Evolutionary conservation across 1,140 invertebrate genomes (phyloP).

Genomic region (Ericerus pela): DNA sequence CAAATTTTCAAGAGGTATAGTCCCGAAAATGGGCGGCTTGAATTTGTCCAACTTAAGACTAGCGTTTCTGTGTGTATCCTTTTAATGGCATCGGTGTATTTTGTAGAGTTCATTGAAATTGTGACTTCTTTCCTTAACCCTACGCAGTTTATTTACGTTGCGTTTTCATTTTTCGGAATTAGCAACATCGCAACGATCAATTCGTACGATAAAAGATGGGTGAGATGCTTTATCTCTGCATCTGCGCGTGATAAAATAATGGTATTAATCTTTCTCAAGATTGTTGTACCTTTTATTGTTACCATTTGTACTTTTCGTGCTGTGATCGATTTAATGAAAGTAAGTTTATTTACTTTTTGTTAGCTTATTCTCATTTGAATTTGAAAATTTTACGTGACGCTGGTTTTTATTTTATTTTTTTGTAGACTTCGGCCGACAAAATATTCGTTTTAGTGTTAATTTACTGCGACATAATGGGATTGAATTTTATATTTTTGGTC

Average conservation of each 20-base stretch:
- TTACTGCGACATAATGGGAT: slow-evolving; percentile 71
- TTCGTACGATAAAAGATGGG: slow-evolving; percentile 85
- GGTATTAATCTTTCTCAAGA: slow-evolving; percentile 69
- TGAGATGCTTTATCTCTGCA: slow-evolving; percentile 75
- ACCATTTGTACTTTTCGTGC: slow-evolving; percentile 31
- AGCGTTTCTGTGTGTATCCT: slow-evolving; percentile 51
- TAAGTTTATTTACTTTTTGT: background rate
- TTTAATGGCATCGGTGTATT: too few relatives aligned
- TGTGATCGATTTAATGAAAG: background rate
- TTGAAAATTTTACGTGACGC: too few relatives aligned
- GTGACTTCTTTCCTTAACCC: slow-evolving; percentile 34
- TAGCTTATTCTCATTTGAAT: background rate
- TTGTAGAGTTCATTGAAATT: too few relatives aligned
- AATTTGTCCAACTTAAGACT: slow-evolving; percentile 40
- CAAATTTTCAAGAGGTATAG: too few relatives aligned
- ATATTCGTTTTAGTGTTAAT: slow-evolving; percentile 55
- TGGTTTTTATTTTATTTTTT: too few relatives aligned
- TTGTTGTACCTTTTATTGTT: slow-evolving; percentile 68
- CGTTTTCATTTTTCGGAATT: slow-evolving; percentile 74
- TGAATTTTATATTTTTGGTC: slow-evolving; percentile 70
- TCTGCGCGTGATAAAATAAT: slow-evolving; percentile 88
- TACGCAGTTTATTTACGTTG: background rate
- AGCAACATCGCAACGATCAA: slow-evolving; percentile 94
- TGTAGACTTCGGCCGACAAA: slow-evolving; percentile 38
- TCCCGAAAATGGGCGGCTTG: too few relatives aligned